Conservation (phyloP, 2,797 vertebrate genomes). For the Falco cherrug region DNA sequence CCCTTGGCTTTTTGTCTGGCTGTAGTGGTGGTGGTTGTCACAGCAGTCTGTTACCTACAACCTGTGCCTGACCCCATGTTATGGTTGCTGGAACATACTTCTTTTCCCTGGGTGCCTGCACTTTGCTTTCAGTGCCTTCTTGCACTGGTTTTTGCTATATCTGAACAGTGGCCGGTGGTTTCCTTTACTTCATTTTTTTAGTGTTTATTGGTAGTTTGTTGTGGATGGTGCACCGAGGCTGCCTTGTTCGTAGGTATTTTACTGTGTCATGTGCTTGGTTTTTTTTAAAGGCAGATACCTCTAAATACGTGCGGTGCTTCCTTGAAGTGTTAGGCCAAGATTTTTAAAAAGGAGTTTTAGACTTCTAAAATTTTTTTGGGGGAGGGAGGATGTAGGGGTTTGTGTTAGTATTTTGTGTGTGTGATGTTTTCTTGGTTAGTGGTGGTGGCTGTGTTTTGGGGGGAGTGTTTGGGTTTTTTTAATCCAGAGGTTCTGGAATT, state of each 20-base stretch:
- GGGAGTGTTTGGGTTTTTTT: not conserved
- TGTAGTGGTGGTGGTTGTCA: not conserved
- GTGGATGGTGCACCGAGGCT: not conserved
- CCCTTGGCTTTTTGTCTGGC: not conserved
- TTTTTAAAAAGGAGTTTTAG: not conserved
- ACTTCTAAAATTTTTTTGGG: not conserved
- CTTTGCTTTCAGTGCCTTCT: not conserved
- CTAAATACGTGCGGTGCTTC: not conserved
- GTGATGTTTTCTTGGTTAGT: not conserved
- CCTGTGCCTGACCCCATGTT: fast-evolving
- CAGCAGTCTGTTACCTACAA: fast-evolving
- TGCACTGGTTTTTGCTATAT: not conserved
- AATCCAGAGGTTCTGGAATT: not conserved
- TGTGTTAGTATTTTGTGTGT: not conserved
- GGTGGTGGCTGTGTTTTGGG: not conserved
- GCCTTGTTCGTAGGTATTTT: not conserved
- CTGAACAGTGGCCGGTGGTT: not conserved
- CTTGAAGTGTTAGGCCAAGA: not conserved
- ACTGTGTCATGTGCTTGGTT: not conserved
- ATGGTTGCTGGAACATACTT: not conserved
- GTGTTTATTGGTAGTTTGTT: not conserved
- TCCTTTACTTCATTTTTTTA: not conserved
- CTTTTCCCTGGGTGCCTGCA: not conserved
- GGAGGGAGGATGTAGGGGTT: too few relatives aligned
- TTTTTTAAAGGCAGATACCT: not conserved